Evolutionary conservation across 2,888 invertebrate genomes (phyloP).

Genomic region (Callimorpha dominula): DNA sequence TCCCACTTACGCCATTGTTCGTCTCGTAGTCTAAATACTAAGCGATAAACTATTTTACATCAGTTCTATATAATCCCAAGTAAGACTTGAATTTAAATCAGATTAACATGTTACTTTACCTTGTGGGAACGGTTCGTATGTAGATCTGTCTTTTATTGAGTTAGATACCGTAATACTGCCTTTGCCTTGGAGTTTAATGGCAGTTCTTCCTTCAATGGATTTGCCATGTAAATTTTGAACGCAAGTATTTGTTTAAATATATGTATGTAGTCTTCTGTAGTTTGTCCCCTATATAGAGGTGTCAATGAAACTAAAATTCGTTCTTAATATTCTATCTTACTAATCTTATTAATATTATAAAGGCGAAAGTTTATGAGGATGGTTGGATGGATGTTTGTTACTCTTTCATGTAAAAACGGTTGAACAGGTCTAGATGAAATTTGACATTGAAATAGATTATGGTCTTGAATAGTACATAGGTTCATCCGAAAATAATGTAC

Average conservation of each 20-base stretch:
- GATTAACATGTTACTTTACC: conserved; percentile 11
- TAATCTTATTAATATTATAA: too few relatives aligned
- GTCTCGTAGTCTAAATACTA: background rate
- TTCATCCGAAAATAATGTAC: too few relatives aligned
- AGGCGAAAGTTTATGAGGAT: too few relatives aligned
- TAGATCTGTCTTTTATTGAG: conserved; percentile 8
- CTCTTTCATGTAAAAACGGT: too few relatives aligned
- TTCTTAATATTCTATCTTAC: too few relatives aligned
- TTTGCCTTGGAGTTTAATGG: conserved; percentile 8
- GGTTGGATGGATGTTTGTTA: too few relatives aligned
- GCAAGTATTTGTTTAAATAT: background rate
- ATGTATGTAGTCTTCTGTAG: background rate
- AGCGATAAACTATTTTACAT: conserved; percentile 6
- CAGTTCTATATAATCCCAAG: conserved; percentile 1
- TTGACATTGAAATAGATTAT: too few relatives aligned
- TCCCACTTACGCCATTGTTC: background rate
- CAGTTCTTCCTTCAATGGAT: conserved; percentile 16
- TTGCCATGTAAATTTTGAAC: conserved; percentile 13
- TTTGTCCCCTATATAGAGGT: background rate
- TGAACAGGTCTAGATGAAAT: too few relatives aligned
- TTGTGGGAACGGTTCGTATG: conserved; percentile 4
- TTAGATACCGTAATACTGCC: conserved; percentile 8
- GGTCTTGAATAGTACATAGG: too few relatives aligned
- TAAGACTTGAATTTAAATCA: conserved; percentile 11
- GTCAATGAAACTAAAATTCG: background rate